A percentile compares a stretch with the other conserved stretches of the same genome.
phyloP scores from a whole-genome alignment of 2,797 vertebrate species.

The Characodon lateralis region DNA sequence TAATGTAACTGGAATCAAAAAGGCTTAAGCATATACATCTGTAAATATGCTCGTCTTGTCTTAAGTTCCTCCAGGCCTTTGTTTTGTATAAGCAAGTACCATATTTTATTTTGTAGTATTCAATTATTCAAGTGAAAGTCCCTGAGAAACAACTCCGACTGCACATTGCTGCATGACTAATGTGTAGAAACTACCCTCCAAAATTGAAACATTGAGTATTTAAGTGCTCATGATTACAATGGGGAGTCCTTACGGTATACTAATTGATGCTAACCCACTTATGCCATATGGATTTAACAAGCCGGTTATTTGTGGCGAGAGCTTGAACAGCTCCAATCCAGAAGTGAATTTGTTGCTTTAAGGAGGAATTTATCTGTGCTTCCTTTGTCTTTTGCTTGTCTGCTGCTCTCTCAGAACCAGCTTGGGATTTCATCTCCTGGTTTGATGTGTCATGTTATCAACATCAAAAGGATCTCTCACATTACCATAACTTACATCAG shows the following conservation, averaged over 20 bases:
- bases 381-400: not conserved
- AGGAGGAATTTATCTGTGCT: not conserved
- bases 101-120: constrained; percentile 22
- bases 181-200: constrained; percentile 26
- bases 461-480: constrained; percentile 19
- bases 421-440: constrained; percentile 40
- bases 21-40: not conserved
- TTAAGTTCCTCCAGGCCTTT: not conserved
- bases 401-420: constrained; percentile 9
- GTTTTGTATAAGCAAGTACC: constrained; percentile 9
- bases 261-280: constrained; percentile 67
- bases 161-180: constrained; percentile 47
- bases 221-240: constrained; percentile 60
- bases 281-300: constrained; percentile 54
- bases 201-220: constrained; percentile 46
- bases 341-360: constrained; percentile 25
- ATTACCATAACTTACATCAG: constrained; percentile 58
- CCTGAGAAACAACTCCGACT: constrained; percentile 14
- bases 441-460: constrained; percentile 36
- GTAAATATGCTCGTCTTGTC: not conserved
- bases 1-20: not conserved
- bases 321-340: constrained; percentile 22
- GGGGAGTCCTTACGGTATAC: constrained; percentile 51
- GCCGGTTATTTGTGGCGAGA: constrained; percentile 43
- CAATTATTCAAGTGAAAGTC: constrained; percentile 36